Percentiles rank a stretch among this genome's conserved stretches.
phyloP scores from a whole-genome alignment of 1,140 invertebrate genomes.

The Schmidtea mediterranea region DNA sequence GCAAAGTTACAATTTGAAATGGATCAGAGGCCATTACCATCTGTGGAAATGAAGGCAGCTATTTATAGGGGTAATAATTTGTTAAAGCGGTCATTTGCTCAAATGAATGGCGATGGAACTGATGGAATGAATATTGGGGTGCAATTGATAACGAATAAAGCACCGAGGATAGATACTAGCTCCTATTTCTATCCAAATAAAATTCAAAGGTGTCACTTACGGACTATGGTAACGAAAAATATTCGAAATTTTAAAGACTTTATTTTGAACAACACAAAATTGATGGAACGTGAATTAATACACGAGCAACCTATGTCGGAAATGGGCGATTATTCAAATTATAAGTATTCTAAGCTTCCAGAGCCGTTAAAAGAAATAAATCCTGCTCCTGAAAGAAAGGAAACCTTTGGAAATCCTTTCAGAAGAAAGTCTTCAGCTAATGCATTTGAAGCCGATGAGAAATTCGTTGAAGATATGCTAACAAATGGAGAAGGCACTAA shows the following conservation, averaged over 20 bases:
- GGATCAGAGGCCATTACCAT: not conserved
- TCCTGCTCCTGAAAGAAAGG: slow-evolving; percentile 67
- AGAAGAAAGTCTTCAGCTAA: slow-evolving; percentile 30
- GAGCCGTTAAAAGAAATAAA: slow-evolving; percentile 72
- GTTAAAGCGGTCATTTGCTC: too few species aligned
- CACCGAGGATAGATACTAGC: too few species aligned
- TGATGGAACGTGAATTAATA: not conserved
- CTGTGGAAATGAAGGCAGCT: too few species aligned
- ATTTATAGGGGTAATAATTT: too few species aligned
- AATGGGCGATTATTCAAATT: slow-evolving; percentile 98
- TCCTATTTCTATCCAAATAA: too few species aligned
- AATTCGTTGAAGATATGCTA: not conserved
- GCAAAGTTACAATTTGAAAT: slow-evolving; percentile 1
- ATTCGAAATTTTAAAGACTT: too few species aligned
- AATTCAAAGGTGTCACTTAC: too few species aligned
- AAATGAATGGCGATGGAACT: too few species aligned
- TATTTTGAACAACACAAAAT: too few species aligned
- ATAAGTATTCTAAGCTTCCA: slow-evolving; percentile 65
- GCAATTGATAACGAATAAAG: too few species aligned
- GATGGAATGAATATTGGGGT: too few species aligned
- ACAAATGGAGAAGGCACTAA: not conserved
- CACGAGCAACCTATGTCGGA: slow-evolving; percentile 79
- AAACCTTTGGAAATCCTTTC: slow-evolving; percentile 97
- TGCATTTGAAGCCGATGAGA: not conserved
- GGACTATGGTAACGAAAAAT: too few species aligned